Evolutionary conservation across 2,113 vertebrate genomes (phyloP).

Genomic region (Lepidothrix coronata): DNA sequence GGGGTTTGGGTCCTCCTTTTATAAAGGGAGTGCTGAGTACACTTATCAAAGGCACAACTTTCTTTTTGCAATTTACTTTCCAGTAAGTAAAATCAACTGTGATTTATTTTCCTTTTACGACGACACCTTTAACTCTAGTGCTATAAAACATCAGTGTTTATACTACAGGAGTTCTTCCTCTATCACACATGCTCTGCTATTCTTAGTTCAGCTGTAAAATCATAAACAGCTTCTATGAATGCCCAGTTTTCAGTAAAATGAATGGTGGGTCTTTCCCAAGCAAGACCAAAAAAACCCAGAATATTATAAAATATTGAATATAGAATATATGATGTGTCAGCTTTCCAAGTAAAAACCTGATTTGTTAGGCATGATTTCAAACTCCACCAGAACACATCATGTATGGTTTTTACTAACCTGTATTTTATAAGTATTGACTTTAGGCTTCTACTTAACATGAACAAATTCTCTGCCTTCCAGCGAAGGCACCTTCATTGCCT

Average conservation of each 20-base stretch:
- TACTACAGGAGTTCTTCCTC: not conserved
- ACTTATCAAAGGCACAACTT: not conserved
- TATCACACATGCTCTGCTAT: constrained; percentile 33
- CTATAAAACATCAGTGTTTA: not conserved
- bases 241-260: not conserved
- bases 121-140: not conserved
- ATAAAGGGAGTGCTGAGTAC: not conserved
- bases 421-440: not conserved
- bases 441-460: not conserved
- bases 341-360: not conserved
- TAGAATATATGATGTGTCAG: not conserved
- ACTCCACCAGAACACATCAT: not conserved
- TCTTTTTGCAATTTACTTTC: not conserved
- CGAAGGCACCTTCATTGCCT: not conserved
- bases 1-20: not conserved
- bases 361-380: not conserved
- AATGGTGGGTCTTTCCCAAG: not conserved
- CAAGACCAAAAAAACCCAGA: not conserved
- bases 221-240: not conserved
- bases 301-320: not conserved
- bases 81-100: not conserved
- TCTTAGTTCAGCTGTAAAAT: constrained; percentile 30
- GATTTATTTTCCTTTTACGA: not conserved
- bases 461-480: not conserved
- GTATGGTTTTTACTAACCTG: not conserved